Conservation (phyloP, 1,140 invertebrate genomes). For the Heterodera schachtii region DNA sequence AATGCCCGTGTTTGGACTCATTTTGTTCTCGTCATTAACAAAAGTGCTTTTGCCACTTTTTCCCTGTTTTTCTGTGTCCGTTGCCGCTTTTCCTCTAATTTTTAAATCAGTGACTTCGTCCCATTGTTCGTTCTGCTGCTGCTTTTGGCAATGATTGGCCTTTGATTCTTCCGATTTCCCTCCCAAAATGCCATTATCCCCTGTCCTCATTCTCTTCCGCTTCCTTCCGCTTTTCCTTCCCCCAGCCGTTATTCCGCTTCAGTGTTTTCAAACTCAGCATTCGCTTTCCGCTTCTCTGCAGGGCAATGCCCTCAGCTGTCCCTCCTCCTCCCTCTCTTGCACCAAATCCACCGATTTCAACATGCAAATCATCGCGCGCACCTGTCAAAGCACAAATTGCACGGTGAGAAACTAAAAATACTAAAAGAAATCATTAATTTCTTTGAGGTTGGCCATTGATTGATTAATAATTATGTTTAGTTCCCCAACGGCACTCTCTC, state of each 20-base stretch:
- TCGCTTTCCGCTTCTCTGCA: background rate
- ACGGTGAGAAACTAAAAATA: conserved; percentile 10
- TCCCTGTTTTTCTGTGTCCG: too few relatives aligned
- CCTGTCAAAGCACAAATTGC: conserved; percentile 20
- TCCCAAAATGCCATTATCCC: background rate
- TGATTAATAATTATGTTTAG: background rate
- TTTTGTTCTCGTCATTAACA: too few relatives aligned
- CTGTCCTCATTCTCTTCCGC: background rate
- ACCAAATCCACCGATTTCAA: conserved; percentile 16
- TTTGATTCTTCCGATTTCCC: background rate
- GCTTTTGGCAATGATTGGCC: background rate
- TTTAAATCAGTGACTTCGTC: too few relatives aligned
- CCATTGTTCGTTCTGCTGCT: too few relatives aligned
- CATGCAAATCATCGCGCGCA: conserved; percentile 19
- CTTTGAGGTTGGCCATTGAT: background rate
- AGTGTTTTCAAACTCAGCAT: conserved; percentile 21
- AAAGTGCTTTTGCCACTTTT: too few relatives aligned
- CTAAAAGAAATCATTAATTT: background rate
- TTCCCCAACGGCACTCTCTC: conserved; percentile 12
- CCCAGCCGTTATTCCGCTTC: background rate
- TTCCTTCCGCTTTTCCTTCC: background rate
- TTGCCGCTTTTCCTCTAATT: too few relatives aligned
- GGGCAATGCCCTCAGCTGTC: background rate
- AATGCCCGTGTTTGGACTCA: too few relatives aligned
- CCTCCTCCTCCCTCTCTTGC: conserved; percentile 9